Evolutionary conservation across 2,888 invertebrate species (phyloP).

Genomic region (Phoenoteleia sp.): DNA sequence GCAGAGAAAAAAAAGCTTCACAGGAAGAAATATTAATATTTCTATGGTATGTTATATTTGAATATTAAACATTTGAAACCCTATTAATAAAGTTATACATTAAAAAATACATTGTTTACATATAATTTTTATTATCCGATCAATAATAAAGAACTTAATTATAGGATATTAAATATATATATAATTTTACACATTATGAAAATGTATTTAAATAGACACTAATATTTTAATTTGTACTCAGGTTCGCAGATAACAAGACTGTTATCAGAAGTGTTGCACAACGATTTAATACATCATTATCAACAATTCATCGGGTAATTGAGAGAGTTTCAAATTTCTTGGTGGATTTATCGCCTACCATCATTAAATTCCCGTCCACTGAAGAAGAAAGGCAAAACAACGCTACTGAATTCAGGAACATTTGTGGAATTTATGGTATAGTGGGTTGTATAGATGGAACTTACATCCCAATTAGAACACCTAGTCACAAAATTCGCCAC

Average conservation of each 20-base stretch:
- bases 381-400: neutral
- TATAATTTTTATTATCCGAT: neutral
- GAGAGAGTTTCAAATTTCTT: neutral
- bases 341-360: neutral
- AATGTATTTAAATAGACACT: no score
- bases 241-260: slow-evolving; percentile 15
- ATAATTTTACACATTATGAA: neutral
- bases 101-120: neutral
- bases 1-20: neutral
- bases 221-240: neutral
- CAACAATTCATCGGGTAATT: neutral
- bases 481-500: neutral
- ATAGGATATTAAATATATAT: neutral
- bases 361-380: slow-evolving; percentile 1
- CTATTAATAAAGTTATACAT: neutral
- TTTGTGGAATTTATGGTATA: no score
- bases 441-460: neutral
- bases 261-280: neutral
- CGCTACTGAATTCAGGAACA: no score
- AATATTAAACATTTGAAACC: neutral
- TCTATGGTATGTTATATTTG: slow-evolving; percentile 10
- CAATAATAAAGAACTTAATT: neutral
- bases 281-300: neutral
- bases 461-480: neutral
- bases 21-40: slow-evolving; percentile 5